Conservation (phyloP, 1,140 invertebrate species). For the Vanessa atalanta region DNA sequence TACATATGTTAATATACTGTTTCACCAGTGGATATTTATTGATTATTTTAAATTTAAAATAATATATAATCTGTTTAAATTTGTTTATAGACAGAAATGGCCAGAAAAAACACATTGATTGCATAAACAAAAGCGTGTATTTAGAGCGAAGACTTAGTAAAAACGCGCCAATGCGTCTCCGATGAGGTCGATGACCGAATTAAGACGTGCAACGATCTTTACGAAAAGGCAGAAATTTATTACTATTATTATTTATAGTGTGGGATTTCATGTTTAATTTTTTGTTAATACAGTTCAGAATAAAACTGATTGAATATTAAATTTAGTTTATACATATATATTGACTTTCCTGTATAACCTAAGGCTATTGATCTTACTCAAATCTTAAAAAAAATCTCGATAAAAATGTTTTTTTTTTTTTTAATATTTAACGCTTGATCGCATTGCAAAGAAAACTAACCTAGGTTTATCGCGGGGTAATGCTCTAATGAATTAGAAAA, state of each 20-base stretch:
- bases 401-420: not conserved
- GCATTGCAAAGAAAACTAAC: slow-evolving; percentile 17
- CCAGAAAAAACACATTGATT: slow-evolving; percentile 4
- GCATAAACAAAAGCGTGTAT: slow-evolving; percentile 14
- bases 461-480: not conserved
- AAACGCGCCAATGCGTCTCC: slow-evolving; percentile 28
- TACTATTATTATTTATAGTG: slow-evolving; percentile 17
- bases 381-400: no score
- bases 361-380: no score
- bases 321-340: no score
- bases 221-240: slow-evolving; percentile 32
- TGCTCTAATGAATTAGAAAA: slow-evolving; percentile 31
- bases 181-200: slow-evolving; percentile 34
- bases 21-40: not conserved
- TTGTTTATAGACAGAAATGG: not conserved
- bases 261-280: not conserved
- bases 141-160: slow-evolving; percentile 28
- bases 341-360: no score
- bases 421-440: slow-evolving; percentile 15
- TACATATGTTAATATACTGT: not conserved
- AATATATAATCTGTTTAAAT: not conserved
- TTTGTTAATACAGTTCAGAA: not conserved
- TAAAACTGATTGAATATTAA: not conserved
- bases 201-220: slow-evolving; percentile 34
- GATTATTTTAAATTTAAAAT: not conserved